A percentile compares a stretch with the other conserved stretches of the same genome.
Evolutionary conservation across 2,888 invertebrate species (phyloP).

Genomic region (Oxyteleia sp.): DNA sequence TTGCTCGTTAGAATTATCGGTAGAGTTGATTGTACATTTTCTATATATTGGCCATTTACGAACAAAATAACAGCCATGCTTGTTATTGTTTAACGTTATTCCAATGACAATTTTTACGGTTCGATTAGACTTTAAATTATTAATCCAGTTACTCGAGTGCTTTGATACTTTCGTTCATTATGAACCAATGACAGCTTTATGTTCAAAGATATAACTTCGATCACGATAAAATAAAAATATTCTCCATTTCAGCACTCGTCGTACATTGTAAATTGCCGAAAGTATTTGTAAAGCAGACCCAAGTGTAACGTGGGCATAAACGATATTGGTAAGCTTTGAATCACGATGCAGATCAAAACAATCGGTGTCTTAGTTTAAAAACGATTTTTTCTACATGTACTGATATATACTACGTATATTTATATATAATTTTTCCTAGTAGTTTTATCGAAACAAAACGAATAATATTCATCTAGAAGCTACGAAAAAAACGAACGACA

Average conservation of each 20-base stretch:
- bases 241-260: conserved; percentile 18
- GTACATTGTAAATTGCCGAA: conserved; percentile 18
- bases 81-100: conserved; percentile 36
- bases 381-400: conserved; percentile 55
- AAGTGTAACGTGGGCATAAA: conserved; percentile 17
- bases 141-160: conserved; percentile 20
- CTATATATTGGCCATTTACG: conserved; percentile 68
- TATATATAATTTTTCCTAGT: conserved; percentile 63
- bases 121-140: conserved; percentile 20
- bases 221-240: background rate
- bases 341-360: conserved; percentile 41
- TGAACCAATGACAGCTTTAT: background rate
- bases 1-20: conserved; percentile 67
- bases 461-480: conserved; percentile 66
- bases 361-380: conserved; percentile 52
- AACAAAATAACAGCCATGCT: conserved; percentile 60
- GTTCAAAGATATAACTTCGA: background rate
- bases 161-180: background rate
- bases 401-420: conserved; percentile 65
- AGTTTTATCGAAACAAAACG: conserved; percentile 57
- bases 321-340: conserved; percentile 26
- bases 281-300: conserved; percentile 40
- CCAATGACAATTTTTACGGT: conserved; percentile 9
- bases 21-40: conserved; percentile 73
- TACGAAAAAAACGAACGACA: conserved; percentile 70